Evolutionary conservation across 1,140 invertebrate genomes (phyloP).

Genomic region (Rhyzopertha dominica): DNA sequence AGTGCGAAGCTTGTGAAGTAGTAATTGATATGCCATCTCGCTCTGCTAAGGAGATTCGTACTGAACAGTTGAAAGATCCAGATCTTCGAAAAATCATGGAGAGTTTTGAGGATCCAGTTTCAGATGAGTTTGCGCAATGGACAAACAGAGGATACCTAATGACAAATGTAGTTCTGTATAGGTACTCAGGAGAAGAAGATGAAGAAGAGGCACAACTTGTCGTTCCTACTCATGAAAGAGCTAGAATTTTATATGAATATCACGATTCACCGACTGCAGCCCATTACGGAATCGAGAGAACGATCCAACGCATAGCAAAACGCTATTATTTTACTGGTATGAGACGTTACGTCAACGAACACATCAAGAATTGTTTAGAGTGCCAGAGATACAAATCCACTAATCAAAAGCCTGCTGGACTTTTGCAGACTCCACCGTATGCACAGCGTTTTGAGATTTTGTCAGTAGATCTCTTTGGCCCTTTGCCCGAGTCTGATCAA

Average conservation of each 20-base stretch:
- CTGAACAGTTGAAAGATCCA: conserved; percentile 25
- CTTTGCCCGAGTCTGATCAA: conserved; percentile 43
- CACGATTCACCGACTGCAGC: no score
- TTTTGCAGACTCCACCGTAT: conserved; percentile 20
- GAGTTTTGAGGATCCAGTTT: conserved; percentile 14
- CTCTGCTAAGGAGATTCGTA: conserved; percentile 21
- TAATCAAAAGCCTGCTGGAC: conserved; percentile 20
- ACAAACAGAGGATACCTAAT: conserved; percentile 19
- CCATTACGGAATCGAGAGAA: no score
- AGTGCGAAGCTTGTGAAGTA: no score
- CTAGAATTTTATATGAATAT: no score
- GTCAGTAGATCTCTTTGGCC: conserved; percentile 28
- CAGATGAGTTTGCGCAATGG: no score
- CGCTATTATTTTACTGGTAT: no score
- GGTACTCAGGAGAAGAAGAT: conserved; percentile 18
- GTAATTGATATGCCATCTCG: conserved; percentile 22
- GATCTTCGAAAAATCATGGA: conserved; percentile 26
- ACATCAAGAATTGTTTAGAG: conserved; percentile 26
- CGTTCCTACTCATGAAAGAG: no score
- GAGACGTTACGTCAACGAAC: conserved; percentile 20
- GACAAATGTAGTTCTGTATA: conserved; percentile 28
- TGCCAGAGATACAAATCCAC: conserved; percentile 37
- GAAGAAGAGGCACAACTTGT: no score
- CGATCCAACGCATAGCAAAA: no score
- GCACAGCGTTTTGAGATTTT: conserved; percentile 42